phyloP scores from a whole-genome alignment of 2,888 invertebrate genomes.

The Cosmorhoe ocellata region DNA sequence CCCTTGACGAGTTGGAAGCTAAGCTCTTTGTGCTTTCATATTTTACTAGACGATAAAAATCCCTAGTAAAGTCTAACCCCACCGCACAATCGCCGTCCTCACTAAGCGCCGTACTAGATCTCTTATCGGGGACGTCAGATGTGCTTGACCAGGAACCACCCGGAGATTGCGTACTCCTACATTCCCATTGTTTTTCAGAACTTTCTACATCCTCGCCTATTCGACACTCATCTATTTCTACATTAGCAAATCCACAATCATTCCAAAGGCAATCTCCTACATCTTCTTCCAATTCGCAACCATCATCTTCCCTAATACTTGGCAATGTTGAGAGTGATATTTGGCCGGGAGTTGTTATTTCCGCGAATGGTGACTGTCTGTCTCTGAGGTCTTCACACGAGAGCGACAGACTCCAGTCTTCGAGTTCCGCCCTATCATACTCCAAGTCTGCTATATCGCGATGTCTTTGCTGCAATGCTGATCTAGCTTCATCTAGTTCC shows the following conservation, averaged over 20 bases:
- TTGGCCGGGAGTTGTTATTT: slow-evolving; percentile 83
- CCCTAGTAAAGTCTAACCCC: slow-evolving; percentile 89
- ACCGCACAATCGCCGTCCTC: slow-evolving; percentile 87
- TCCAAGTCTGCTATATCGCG: slow-evolving; percentile 87
- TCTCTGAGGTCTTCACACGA: slow-evolving; percentile 87
- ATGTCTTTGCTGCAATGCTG: slow-evolving; percentile 86
- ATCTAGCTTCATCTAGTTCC: slow-evolving; percentile 87
- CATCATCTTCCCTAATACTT: slow-evolving; percentile 88
- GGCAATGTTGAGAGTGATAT: slow-evolving; percentile 85
- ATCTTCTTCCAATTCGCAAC: slow-evolving; percentile 88
- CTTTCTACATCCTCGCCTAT: slow-evolving; percentile 70
- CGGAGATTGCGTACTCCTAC: slow-evolving; percentile 81
- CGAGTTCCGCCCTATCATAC: slow-evolving; percentile 89
- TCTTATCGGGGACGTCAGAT: slow-evolving; percentile 84
- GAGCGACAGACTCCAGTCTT: slow-evolving; percentile 90
- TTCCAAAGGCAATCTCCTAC: slow-evolving; percentile 89
- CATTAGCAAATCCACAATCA: slow-evolving; percentile 86
- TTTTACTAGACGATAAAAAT: slow-evolving; percentile 90
- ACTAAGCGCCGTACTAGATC: slow-evolving; percentile 86
- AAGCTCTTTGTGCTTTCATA: slow-evolving; percentile 91
- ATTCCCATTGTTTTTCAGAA: slow-evolving; percentile 86
- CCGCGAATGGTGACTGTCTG: slow-evolving; percentile 74
- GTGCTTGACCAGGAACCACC: slow-evolving; percentile 84
- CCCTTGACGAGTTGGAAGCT: slow-evolving; percentile 88
- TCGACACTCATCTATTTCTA: slow-evolving; percentile 86